Conservation (phyloP, 92 coral and sea anemone genomes). For the Paramuricea clavata region DNA sequence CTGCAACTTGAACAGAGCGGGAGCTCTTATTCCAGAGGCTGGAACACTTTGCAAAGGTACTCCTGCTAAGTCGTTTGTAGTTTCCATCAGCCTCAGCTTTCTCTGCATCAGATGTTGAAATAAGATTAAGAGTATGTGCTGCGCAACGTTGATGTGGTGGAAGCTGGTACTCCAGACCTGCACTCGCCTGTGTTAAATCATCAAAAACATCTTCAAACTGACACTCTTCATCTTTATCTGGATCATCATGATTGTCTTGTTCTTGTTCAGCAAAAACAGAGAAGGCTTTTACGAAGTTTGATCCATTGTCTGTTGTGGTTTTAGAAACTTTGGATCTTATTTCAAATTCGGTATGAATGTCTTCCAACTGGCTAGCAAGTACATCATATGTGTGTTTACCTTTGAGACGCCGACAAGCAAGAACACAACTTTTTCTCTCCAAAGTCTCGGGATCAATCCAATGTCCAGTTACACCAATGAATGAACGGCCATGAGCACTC, state of each 20-base stretch:
- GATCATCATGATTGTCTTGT: not conserved
- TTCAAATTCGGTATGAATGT: conserved; percentile 33
- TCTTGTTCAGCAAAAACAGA: conserved; percentile 5
- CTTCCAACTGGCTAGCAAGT: conserved; percentile 26
- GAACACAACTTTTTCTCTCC: conserved; percentile 20
- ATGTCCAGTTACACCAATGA: conserved; percentile 18
- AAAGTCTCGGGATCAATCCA: conserved; percentile 24
- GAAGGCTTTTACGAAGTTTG: conserved; percentile 33
- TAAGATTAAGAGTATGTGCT: conserved; percentile 20
- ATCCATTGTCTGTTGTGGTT: conserved; percentile 17
- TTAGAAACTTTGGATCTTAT: not conserved
- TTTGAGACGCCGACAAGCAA: conserved; percentile 7
- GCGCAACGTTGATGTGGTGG: conserved; percentile 15
- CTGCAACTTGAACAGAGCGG: conserved; percentile 24
- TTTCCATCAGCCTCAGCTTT: conserved; percentile 6
- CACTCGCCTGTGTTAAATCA: conserved; percentile 12
- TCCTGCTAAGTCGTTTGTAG: conserved; percentile 41
- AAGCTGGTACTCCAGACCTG: conserved; percentile 2
- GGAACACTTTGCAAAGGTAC: conserved; percentile 28
- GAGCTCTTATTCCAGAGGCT: conserved; percentile 26
- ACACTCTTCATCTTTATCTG: not conserved
- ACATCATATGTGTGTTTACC: conserved; percentile 20
- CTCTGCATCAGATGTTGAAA: conserved; percentile 22
- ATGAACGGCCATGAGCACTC: conserved; percentile 2
- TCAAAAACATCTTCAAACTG: conserved; percentile 23